These are phyloP conservation scores for Bubo blakistoni DNA, from an alignment of 2,113 vertebrate species.

Conservation along the genomic window DNA sequence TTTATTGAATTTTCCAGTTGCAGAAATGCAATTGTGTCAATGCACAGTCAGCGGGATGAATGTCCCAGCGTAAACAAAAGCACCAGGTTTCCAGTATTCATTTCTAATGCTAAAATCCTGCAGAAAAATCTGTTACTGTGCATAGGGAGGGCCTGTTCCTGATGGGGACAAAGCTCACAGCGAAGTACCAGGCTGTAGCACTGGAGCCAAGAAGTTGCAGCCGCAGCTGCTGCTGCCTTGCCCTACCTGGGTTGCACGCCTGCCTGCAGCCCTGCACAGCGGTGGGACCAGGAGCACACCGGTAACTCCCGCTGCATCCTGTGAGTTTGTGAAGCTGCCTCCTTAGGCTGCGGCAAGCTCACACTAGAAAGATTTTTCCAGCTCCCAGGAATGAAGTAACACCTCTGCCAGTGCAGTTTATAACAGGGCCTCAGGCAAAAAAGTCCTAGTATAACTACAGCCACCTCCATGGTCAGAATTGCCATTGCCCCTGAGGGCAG, in stretches of 20 bases:
- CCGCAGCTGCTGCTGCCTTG: neutral
- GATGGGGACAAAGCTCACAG: neutral
- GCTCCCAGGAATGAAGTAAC: neutral
- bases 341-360: neutral
- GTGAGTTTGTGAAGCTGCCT: neutral
- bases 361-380: neutral
- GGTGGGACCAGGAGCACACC: neutral
- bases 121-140: neutral
- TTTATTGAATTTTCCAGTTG: neutral
- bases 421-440: neutral
- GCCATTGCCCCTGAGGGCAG: neutral
- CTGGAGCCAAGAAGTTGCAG: neutral
- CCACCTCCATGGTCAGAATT: neutral
- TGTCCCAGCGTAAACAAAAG: neutral
- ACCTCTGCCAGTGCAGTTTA: neutral
- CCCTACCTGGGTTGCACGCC: neutral
- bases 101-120: neutral
- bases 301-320: neutral
- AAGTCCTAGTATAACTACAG: neutral
- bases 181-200: neutral
- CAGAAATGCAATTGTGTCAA: neutral
- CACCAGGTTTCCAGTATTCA: neutral
- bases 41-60: neutral
- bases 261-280: neutral
- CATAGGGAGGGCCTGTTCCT: neutral